Base-by-base conservation (phyloP, 1,140 invertebrate genomes). In the Dreissena rostriformis region DNA sequence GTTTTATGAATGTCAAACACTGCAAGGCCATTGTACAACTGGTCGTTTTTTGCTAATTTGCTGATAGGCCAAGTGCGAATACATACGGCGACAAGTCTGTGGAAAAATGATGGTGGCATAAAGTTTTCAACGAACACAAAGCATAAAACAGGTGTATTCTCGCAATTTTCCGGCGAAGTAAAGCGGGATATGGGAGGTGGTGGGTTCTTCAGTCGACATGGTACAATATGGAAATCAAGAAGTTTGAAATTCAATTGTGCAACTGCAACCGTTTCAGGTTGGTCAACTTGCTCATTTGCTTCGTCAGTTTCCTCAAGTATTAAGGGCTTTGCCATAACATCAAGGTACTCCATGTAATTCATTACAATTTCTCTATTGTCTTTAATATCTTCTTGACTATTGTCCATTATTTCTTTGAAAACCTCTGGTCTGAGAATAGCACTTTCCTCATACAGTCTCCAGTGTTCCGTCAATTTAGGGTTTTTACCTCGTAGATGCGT, bases 51-150 rank as follows among this genome's bases (percentile, higher is more conserved):
- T 61, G 4, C 39, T 39, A 39, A 39, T 39, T 39, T 39, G 2
- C 39, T 39, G 39, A 39, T 39, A 39, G 39, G 39, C 39, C 39
- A 39, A 39, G 39, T 39, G 39, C 39, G 24, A 39, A 79, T 79
- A 53, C 77, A 79, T 6, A 70, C 28, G 7, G 77, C 77, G 0
- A 79, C 15, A 10, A 79, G 26, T n/a, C 77, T 24, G 29, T 79
- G 77, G 22, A 79, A 79, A 17, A 79, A 24, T 29, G 77, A 68
- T 57, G 77, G 77, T 71, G 77, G 77, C 77, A 79, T 68, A 22
- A 79, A 79, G 17, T 53, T 53, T 29, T 79, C 52, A 12, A 22
- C 55, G 22, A 79, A 79, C n/a, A 19, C 19, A 12, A 70, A 19
- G 26, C 63, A 67, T 39, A 79, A 22, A 1, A 79, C 61, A 7